Conservation (phyloP, 2,113 vertebrate genomes). For the Synchiropus splendidus region DNA sequence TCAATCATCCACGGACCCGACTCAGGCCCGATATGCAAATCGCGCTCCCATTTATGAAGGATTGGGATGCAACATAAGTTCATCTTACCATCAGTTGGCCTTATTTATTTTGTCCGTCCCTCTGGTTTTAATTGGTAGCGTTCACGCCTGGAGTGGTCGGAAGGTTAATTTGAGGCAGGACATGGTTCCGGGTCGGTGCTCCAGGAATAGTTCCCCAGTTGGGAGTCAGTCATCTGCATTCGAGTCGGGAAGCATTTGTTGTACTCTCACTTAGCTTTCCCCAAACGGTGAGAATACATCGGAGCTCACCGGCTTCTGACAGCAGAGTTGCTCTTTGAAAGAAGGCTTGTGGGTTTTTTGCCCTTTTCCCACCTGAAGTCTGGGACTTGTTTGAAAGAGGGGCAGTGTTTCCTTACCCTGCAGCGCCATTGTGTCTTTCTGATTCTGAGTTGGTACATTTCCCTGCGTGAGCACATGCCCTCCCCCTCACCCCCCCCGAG, state of each 20-base stretch:
- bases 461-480: background rate
- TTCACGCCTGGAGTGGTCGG: background rate
- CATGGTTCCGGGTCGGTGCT: conserved; percentile 22
- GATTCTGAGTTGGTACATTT: background rate
- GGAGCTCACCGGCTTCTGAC: too few species aligned
- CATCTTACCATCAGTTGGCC: conserved; percentile 6
- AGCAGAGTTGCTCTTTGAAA: background rate
- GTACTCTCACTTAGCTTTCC: too few species aligned
- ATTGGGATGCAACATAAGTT: conserved; percentile 1
- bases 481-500: background rate
- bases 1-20: conserved; percentile 23
- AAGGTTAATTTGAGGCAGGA: conserved; percentile 10
- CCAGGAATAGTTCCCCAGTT: conserved; percentile 14
- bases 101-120: background rate
- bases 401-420: background rate
- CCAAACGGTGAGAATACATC: too few species aligned
- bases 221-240: conserved; percentile 29
- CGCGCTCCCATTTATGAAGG: conserved; percentile 4
- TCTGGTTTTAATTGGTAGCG: background rate
- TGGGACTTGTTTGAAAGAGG: too few species aligned
- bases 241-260: too few species aligned
- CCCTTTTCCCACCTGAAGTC: background rate
- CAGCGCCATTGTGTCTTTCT: background rate
- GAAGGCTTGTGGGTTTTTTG: background rate
- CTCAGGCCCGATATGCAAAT: conserved; percentile 10